Conservation (phyloP, 1,140 invertebrate species). For the Diploscapter pachys region DNA sequence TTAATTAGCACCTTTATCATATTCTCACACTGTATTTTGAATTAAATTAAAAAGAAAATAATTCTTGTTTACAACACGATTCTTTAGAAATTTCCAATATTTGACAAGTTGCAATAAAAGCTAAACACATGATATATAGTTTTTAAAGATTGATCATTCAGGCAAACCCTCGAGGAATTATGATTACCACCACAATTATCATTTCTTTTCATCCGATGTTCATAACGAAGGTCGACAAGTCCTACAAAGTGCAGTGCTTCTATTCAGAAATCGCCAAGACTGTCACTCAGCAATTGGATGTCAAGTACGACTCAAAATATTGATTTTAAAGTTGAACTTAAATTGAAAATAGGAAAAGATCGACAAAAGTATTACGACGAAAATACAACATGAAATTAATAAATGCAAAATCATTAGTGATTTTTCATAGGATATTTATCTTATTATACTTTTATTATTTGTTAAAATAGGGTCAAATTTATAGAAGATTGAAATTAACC, state of each 20-base stretch:
- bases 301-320: constrained; percentile 33
- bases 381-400: too few relatives aligned
- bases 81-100: too few relatives aligned
- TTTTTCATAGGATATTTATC: not conserved
- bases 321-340: not conserved
- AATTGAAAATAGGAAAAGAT: too few relatives aligned
- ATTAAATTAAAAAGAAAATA: too few relatives aligned
- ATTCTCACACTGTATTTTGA: not conserved
- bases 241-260: constrained; percentile 44
- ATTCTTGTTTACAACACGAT: too few relatives aligned
- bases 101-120: not conserved
- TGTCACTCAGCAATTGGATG: constrained; percentile 40
- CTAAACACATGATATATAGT: not conserved
- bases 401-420: too few relatives aligned
- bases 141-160: constrained; percentile 16
- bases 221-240: constrained; percentile 43
- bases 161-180: constrained; percentile 39
- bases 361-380: too few relatives aligned
- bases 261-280: constrained; percentile 40
- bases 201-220: constrained; percentile 45
- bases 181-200: constrained; percentile 40
- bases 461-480: not conserved
- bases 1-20: constrained; percentile 2
- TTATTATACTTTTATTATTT: not conserved
- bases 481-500: not conserved